These are phyloP conservation scores for Aradophagus sp. DNA, from an alignment of 1,140 invertebrate genomes.

Conservation along the genomic window DNA sequence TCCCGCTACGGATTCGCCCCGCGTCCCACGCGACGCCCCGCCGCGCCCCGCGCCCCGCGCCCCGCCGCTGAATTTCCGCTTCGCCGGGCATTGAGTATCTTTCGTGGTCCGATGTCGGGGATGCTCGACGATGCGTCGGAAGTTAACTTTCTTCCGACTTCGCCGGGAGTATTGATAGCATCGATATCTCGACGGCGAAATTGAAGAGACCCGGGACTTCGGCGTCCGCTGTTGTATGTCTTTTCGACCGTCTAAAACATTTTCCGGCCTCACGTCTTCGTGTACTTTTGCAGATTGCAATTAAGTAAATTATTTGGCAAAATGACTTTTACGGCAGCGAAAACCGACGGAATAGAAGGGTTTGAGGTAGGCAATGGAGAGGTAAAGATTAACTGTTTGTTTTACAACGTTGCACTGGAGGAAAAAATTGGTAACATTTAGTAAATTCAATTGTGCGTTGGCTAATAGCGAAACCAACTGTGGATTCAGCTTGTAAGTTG, in stretches of 20 bases:
- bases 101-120: conserved; percentile 23
- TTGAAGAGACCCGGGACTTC: conserved; percentile 29
- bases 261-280: conserved; percentile 17
- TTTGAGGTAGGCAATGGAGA: too few relatives aligned
- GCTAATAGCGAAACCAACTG: too few relatives aligned
- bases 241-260: conserved; percentile 41
- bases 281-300: conserved; percentile 38
- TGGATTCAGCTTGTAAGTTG: too few relatives aligned
- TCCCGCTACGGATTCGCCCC: conserved; percentile 30
- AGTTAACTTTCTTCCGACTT: conserved; percentile 51
- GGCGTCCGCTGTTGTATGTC: conserved; percentile 29
- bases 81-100: conserved; percentile 37
- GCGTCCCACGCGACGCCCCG: not conserved
- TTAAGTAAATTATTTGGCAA: conserved; percentile 42
- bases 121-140: conserved; percentile 35
- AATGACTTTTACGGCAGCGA: not conserved
- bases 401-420: too few relatives aligned
- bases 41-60: not conserved
- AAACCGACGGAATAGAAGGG: too few relatives aligned
- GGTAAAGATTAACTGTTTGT: too few relatives aligned
- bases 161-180: conserved; percentile 35
- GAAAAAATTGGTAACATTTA: too few relatives aligned
- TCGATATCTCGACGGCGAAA: conserved; percentile 37
- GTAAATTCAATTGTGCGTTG: too few relatives aligned
- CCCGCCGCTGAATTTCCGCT: conserved; percentile 27